phyloP scores from a whole-genome alignment of 1,140 invertebrate species.

The Musca domestica region DNA sequence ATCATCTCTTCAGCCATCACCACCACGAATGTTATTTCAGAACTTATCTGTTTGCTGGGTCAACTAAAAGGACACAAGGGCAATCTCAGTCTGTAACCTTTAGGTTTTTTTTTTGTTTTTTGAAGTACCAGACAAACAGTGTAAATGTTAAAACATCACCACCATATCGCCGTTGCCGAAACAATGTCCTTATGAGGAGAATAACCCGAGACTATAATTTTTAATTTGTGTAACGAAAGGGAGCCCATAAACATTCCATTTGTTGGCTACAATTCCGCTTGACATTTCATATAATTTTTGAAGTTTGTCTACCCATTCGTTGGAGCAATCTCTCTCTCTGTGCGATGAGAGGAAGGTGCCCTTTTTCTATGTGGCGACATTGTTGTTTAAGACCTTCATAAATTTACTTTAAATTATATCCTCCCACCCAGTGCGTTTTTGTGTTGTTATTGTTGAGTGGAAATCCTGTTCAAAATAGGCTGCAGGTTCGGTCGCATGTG shows the following conservation, averaged over 20 bases:
- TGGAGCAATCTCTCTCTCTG: background rate
- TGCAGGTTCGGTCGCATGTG: conserved; percentile 9
- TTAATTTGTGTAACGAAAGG: conserved; percentile 14
- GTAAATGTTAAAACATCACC: conserved; percentile 2
- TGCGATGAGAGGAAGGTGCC: background rate
- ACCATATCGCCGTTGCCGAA: too few relatives aligned
- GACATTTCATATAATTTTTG: conserved; percentile 17
- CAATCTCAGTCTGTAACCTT: too few relatives aligned
- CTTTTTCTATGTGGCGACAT: background rate
- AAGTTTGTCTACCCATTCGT: background rate
- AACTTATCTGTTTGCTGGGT: too few relatives aligned
- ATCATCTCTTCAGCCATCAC: too few relatives aligned
- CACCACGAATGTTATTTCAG: too few relatives aligned
- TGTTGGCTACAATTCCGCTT: background rate
- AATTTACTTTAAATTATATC: conserved; percentile 15
- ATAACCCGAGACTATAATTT: conserved; percentile 13
- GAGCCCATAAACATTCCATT: too few relatives aligned
- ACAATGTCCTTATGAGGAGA: background rate
- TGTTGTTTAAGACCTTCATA: conserved; percentile 19
- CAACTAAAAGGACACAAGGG: conserved; percentile 3
- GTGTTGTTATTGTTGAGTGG: too few relatives aligned
- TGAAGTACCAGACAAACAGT: too few relatives aligned
- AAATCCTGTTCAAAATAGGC: background rate
- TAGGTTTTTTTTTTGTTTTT: too few relatives aligned
- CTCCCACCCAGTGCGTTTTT: too few relatives aligned